phyloP scores from a whole-genome alignment of 2,113 vertebrate species.

The Tichodroma muraria region DNA sequence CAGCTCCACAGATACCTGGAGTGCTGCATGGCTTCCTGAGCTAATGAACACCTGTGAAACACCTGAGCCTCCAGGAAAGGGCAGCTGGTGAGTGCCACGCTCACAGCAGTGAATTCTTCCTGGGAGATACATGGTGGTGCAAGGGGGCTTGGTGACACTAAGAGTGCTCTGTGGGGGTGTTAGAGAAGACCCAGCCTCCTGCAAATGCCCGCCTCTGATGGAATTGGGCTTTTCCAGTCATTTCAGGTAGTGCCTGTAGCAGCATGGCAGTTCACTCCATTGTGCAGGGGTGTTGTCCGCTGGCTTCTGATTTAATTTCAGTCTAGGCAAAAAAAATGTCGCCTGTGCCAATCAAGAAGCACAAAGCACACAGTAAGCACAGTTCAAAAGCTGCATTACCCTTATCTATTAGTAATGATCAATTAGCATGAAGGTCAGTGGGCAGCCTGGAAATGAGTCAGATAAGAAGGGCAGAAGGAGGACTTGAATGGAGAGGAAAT shows the following conservation, averaged over 20 bases:
- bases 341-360: background rate
- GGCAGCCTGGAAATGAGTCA: slow-evolving; percentile 46
- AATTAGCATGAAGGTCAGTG: slow-evolving; percentile 57
- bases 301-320: background rate
- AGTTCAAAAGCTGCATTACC: slow-evolving; percentile 34
- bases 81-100: background rate
- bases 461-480: slow-evolving; percentile 44
- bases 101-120: background rate
- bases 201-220: background rate
- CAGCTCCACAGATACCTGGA: rapidly evolving
- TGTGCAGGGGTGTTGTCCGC: background rate
- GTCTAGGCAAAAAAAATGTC: background rate
- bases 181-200: background rate
- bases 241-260: background rate
- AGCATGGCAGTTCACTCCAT: background rate
- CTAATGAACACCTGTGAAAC: background rate
- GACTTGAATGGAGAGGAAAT: slow-evolving; percentile 44
- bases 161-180: rapidly evolving
- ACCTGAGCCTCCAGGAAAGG: background rate
- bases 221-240: background rate
- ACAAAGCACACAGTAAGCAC: background rate
- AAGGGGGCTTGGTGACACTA: background rate
- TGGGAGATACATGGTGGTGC: background rate
- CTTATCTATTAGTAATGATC: slow-evolving; percentile 56
- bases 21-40: background rate